Percentiles rank a stretch among this genome's conserved stretches.
phyloP scores from a whole-genome alignment of 2,797 vertebrate species.

The Sebastolobus altivelis region DNA sequence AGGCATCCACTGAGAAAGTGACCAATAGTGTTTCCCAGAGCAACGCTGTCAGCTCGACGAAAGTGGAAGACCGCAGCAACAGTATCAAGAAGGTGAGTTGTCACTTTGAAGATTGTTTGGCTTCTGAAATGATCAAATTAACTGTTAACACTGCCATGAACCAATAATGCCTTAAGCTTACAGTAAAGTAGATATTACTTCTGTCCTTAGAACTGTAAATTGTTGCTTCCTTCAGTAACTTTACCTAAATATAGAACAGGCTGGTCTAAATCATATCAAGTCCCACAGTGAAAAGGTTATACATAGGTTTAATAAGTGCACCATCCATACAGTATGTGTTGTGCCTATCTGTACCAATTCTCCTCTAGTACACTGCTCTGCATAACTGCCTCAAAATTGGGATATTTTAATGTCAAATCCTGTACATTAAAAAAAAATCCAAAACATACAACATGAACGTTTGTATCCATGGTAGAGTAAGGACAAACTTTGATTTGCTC shows the following conservation, averaged over 20 bases:
- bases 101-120: background rate
- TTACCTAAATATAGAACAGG: background rate
- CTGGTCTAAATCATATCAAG: background rate
- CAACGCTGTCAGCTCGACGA: slow-evolving; percentile 73
- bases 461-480: background rate
- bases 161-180: background rate
- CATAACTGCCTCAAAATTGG: background rate
- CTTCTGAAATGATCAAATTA: background rate
- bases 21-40: slow-evolving; percentile 75
- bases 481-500: no score
- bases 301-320: background rate
- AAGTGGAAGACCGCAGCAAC: slow-evolving; percentile 89
- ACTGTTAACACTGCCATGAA: background rate
- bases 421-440: background rate
- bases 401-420: background rate
- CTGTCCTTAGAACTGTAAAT: background rate
- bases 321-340: background rate
- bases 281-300: background rate
- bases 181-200: background rate
- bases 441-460: background rate
- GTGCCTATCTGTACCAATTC: background rate
- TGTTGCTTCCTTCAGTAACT: background rate
- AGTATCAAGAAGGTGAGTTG: slow-evolving; percentile 91
- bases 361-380: background rate
- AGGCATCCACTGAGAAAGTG: slow-evolving; percentile 92